These are phyloP conservation scores for Podilymbus podiceps DNA, from an alignment of 2,113 vertebrate species.

Conservation along the genomic window DNA sequence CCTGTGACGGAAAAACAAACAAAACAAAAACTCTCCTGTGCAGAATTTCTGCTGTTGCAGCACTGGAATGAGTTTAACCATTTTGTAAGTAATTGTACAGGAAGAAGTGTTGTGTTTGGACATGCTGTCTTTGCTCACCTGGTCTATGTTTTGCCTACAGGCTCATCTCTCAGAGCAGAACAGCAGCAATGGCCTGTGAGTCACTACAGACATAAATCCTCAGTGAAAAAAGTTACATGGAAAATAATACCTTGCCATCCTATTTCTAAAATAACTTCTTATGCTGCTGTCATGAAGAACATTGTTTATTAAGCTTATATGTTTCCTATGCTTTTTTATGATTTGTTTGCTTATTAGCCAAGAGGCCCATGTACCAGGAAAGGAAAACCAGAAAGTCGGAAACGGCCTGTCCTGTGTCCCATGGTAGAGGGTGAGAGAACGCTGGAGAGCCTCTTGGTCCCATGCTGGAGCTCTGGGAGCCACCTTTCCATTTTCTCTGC, in stretches of 20 bases:
- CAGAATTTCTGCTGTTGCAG: neutral
- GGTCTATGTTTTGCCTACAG: neutral
- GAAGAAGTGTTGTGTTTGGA: constrained; percentile 6
- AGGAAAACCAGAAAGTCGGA: neutral
- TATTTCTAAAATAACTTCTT: neutral
- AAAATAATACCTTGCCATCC: neutral
- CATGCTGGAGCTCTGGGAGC: neutral
- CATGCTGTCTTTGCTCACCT: neutral
- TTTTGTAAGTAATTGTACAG: neutral
- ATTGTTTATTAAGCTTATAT: neutral
- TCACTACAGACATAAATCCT: neutral
- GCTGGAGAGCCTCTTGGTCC: neutral
- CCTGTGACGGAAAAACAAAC: neutral
- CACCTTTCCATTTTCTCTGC: neutral
- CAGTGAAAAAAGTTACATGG: neutral
- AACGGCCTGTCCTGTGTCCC: neutral
- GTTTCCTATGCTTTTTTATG: neutral
- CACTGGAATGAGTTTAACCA: neutral
- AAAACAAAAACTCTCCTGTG: neutral
- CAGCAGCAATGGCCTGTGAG: neutral
- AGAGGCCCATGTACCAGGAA: neutral
- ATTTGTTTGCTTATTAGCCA: neutral
- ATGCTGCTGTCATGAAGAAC: neutral
- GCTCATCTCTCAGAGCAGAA: neutral
- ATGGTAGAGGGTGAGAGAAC: neutral